phyloP scores from a whole-genome alignment of 2,113 vertebrate species.

The Speoplatyrhinus poulsoni region DNA sequence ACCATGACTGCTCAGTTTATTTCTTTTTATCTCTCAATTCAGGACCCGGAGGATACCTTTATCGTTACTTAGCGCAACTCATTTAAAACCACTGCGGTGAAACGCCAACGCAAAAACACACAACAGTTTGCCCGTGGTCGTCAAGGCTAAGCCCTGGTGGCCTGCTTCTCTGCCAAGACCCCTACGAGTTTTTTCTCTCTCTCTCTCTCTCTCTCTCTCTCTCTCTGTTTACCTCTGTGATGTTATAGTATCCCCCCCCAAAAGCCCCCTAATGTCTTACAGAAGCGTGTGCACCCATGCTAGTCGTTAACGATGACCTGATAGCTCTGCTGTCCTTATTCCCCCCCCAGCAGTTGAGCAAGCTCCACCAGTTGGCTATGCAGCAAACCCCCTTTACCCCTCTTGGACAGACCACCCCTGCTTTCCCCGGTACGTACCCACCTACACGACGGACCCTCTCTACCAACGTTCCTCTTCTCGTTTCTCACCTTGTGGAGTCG shows the following conservation, averaged over 20 bases:
- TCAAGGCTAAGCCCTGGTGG: too few relatives aligned
- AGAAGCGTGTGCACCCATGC: slow-evolving; percentile 52
- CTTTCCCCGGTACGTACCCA: slow-evolving; percentile 96
- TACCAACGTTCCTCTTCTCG: slow-evolving; percentile 86
- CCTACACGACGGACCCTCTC: slow-evolving; percentile 78
- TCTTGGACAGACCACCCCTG: slow-evolving; percentile 95
- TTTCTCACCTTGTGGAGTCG: slow-evolving; percentile 85
- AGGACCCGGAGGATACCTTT: neutral
- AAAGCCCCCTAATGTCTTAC: slow-evolving; percentile 71
- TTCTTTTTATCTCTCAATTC: neutral
- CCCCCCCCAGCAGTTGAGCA: slow-evolving; percentile 99
- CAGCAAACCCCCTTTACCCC: slow-evolving; percentile 99
- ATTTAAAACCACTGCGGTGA: too few relatives aligned
- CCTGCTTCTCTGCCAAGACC: slow-evolving; percentile 80
- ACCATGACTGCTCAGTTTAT: too few relatives aligned
- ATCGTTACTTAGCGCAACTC: too few relatives aligned
- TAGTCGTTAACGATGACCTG: slow-evolving; percentile 93
- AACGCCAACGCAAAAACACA: too few relatives aligned
- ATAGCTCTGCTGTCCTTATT: slow-evolving; percentile 98
- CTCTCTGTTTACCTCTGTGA: slow-evolving; percentile 76
- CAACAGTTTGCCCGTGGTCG: too few relatives aligned
- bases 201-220: slow-evolving; percentile 53
- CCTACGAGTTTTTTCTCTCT: slow-evolving; percentile 53
- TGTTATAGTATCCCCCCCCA: slow-evolving; percentile 70
- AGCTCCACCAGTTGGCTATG: slow-evolving; percentile 99